phyloP scores from a whole-genome alignment of 2,888 invertebrate genomes.

The Chesias legatella region DNA sequence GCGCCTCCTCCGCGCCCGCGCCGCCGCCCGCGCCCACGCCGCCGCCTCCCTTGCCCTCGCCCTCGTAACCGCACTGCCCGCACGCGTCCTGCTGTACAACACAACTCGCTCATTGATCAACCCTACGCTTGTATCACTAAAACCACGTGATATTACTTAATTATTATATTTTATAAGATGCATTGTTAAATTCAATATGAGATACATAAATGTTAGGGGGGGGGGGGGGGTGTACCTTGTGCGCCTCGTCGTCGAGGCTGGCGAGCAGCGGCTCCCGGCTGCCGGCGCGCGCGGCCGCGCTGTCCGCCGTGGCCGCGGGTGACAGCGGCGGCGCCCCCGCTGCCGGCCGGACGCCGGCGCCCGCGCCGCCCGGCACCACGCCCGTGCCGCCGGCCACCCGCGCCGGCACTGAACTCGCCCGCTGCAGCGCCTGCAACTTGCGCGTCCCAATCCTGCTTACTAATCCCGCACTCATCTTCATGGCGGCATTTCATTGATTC shows the following conservation, averaged over 20 bases:
- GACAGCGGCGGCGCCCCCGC: constrained; percentile 36
- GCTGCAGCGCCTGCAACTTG: constrained; percentile 49
- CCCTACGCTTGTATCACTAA: too few species aligned
- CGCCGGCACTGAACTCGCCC: constrained; percentile 46
- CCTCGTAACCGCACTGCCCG: constrained; percentile 49
- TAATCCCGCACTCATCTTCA: neutral
- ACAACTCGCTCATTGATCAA: too few species aligned
- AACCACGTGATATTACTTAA: too few species aligned
- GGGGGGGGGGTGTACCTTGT: constrained; percentile 57
- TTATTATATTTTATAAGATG: too few species aligned
- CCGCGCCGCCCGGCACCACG: constrained; percentile 37
- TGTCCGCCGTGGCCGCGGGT: constrained; percentile 37
- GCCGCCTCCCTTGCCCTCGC: constrained; percentile 23
- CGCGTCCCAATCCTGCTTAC: constrained; percentile 20
- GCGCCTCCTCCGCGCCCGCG: constrained; percentile 15
- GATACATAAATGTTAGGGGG: too few species aligned
- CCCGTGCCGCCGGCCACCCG: constrained; percentile 35
- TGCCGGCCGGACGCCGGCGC: constrained; percentile 78
- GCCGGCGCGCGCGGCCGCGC: constrained; percentile 52
- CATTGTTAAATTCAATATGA: too few species aligned
- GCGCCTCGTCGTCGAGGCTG: constrained; percentile 72
- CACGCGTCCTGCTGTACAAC: constrained; percentile 25
- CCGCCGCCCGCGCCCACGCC: constrained; percentile 19
- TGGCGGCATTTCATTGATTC: too few species aligned
- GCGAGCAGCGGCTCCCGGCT: constrained; percentile 84